These are phyloP conservation scores for Dendrolimus houi DNA, from an alignment of 2,888 invertebrate genomes.

Conservation along the genomic window DNA sequence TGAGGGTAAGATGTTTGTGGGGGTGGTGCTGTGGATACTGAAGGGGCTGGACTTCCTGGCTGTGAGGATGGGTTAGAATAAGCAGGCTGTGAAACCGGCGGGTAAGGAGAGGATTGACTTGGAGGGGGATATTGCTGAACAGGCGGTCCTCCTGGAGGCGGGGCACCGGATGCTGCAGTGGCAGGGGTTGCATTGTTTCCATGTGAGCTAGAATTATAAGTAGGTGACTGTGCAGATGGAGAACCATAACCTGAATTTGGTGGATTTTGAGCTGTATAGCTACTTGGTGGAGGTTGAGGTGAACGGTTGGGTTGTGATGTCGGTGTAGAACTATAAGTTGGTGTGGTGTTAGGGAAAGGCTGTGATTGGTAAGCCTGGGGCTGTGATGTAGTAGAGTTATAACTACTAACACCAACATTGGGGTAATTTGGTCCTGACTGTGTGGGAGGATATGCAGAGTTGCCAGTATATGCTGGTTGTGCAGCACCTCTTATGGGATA, in stretches of 20 bases:
- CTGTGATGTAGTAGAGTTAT: constrained; percentile 64
- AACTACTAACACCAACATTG: constrained; percentile 64
- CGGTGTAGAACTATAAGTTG: constrained; percentile 72
- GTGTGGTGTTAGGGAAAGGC: constrained; percentile 66
- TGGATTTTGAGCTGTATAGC: constrained; percentile 76
- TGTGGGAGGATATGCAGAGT: constrained; percentile 62
- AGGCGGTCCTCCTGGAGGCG: constrained; percentile 71
- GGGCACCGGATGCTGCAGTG: constrained; percentile 65
- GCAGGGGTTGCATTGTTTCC: constrained; percentile 66
- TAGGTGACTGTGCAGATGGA: constrained; percentile 79
- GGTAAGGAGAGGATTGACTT: constrained; percentile 79
- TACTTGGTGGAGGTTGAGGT: constrained; percentile 74
- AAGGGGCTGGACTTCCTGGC: constrained; percentile 69
- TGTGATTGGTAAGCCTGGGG: constrained; percentile 70
- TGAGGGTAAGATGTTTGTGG: constrained; percentile 74
- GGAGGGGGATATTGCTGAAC: constrained; percentile 79
- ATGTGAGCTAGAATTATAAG: constrained; percentile 78
- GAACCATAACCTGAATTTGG: constrained; percentile 77
- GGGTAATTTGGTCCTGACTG: constrained; percentile 63
- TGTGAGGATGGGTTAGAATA: constrained; percentile 74
- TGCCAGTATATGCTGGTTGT: constrained; percentile 64
- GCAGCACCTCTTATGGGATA: constrained; percentile 60
- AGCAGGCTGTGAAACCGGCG: constrained; percentile 76
- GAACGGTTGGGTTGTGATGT: constrained; percentile 70
- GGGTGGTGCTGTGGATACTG: constrained; percentile 73